A percentile compares a stretch with the other conserved stretches of the same genome.
Evolutionary conservation across 2,113 vertebrate genomes (phyloP).

Genomic region (Neofelis nebulosa): DNA sequence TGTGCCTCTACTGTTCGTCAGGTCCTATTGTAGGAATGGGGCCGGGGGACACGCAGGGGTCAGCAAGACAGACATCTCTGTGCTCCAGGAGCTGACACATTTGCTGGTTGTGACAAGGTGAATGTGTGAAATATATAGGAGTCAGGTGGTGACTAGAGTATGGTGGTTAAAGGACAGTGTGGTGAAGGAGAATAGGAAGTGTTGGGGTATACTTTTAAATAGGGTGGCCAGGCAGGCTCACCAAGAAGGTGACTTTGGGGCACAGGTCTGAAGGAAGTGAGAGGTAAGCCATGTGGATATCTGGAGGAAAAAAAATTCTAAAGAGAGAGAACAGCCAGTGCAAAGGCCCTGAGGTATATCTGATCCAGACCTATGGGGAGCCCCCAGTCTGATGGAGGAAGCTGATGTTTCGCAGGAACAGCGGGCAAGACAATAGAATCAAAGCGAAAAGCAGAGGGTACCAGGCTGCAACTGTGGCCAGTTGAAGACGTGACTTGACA

Average conservation of each 20-base stretch:
- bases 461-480: neutral
- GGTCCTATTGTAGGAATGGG: neutral
- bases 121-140: neutral
- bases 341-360: neutral
- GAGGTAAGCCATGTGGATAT: neutral
- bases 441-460: neutral
- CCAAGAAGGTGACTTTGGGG: neutral
- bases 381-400: neutral
- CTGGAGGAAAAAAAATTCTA: neutral
- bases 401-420: neutral
- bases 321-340: neutral
- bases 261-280: neutral
- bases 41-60: rapidly evolving
- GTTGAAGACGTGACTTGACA: neutral
- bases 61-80: neutral
- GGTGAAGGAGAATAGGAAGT: neutral
- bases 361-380: neutral
- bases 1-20: neutral
- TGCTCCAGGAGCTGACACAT: neutral
- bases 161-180: neutral
- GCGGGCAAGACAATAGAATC: neutral
- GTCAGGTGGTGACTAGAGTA: neutral
- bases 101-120: neutral
- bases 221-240: neutral
- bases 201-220: neutral